A percentile compares a stretch with the other conserved stretches of the same genome.
These are phyloP conservation scores for Meta bourneti DNA, from an alignment of 2,888 invertebrate species.

Conservation along the genomic window DNA sequence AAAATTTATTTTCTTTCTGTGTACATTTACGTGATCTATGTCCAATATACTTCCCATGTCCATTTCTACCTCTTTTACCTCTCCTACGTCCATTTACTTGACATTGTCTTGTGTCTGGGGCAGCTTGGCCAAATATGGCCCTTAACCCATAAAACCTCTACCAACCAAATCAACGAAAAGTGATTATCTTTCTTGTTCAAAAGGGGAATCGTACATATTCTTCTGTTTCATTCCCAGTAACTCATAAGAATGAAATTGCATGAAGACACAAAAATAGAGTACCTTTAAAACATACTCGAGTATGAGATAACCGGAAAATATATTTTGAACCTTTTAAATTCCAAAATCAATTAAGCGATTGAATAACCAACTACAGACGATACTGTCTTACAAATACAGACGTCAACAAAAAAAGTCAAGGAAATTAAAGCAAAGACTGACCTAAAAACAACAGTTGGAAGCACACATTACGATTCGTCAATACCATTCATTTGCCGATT, in stretches of 20 bases:
- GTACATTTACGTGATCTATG: no score
- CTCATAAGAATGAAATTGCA: not conserved
- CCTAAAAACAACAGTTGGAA: constrained; percentile 37
- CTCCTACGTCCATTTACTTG: no score
- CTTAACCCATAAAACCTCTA: no score
- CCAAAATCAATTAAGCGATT: not conserved
- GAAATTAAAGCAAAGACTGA: constrained; percentile 2
- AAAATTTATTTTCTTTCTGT: no score
- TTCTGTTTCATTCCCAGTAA: not conserved
- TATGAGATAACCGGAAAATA: not conserved
- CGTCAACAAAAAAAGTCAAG: not conserved
- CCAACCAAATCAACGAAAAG: not conserved
- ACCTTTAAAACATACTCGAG: not conserved
- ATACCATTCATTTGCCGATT: constrained; percentile 34
- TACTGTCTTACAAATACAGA: constrained; percentile 1
- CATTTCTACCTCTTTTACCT: no score
- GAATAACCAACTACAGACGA: not conserved
- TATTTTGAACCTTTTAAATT: not conserved
- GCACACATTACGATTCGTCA: constrained; percentile 44
- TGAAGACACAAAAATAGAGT: not conserved
- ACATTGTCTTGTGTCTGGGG: no score
- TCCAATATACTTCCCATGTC: no score
- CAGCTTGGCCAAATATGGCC: no score
- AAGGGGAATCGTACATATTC: not conserved
- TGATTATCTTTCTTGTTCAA: not conserved